These are phyloP conservation scores for Drosophila arizonae DNA, from an alignment of 1,140 invertebrate species.

Conservation along the genomic window DNA sequence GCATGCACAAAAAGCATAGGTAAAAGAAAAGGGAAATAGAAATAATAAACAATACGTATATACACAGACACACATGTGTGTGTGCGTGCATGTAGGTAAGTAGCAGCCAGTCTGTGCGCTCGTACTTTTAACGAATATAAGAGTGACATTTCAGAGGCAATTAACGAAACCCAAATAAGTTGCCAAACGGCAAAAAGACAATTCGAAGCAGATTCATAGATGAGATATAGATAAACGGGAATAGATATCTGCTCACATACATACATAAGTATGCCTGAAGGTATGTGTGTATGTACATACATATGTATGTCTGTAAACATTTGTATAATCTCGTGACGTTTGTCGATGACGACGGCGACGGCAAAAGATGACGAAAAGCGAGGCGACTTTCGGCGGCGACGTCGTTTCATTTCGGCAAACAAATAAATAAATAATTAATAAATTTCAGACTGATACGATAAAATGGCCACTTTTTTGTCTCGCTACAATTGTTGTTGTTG, in stretches of 20 bases:
- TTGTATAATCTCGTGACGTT: constrained; percentile 48
- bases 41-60: background rate
- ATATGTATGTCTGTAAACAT: background rate
- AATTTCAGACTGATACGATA: constrained; percentile 63
- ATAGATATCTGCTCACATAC: constrained; percentile 13
- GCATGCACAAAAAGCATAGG: constrained; percentile 10
- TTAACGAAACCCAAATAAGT: constrained; percentile 15
- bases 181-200: constrained; percentile 9
- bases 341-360: constrained; percentile 45
- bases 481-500: constrained; percentile 31
- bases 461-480: constrained; percentile 30
- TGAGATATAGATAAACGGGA: constrained; percentile 20
- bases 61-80: background rate
- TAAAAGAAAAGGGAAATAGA: constrained; percentile 1
- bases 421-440: constrained; percentile 72
- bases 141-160: constrained; percentile 32
- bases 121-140: constrained; percentile 14
- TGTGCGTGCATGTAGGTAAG: background rate
- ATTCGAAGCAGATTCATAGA: constrained; percentile 3
- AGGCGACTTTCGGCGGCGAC: constrained; percentile 17
- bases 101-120: constrained; percentile 4
- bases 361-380: constrained; percentile 41
- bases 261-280: background rate
- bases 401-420: constrained; percentile 57
- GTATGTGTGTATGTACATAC: background rate